phyloP scores from a whole-genome alignment of 2,113 vertebrate genomes.

The Recurvirostra avosetta region DNA sequence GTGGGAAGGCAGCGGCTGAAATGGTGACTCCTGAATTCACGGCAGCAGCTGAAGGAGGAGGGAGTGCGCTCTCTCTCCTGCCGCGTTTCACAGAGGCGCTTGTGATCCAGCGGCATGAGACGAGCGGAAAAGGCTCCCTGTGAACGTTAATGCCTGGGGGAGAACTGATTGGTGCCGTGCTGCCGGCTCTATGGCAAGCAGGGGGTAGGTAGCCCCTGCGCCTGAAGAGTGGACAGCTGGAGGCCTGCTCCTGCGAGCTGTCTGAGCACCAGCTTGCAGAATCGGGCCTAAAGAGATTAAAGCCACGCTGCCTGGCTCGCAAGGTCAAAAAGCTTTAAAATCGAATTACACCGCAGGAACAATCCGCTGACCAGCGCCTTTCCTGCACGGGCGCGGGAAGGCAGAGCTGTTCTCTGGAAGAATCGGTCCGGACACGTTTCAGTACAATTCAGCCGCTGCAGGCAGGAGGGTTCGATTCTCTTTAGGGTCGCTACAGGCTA shows the following conservation, averaged over 20 bases:
- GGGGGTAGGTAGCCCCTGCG: background rate
- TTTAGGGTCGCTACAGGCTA: background rate
- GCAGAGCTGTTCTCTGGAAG: background rate
- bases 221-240: background rate
- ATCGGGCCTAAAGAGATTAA: background rate
- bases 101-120: rapidly evolving
- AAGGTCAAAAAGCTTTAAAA: background rate
- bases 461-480: background rate
- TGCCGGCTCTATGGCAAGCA: rapidly evolving
- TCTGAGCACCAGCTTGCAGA: background rate
- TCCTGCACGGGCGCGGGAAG: background rate
- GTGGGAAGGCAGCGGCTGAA: background rate
- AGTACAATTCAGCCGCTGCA: background rate
- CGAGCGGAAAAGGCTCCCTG: background rate
- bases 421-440: rapidly evolving
- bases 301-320: background rate
- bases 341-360: background rate
- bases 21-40: background rate
- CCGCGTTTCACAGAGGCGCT: background rate
- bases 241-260: rapidly evolving
- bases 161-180: rapidly evolving
- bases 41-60: background rate
- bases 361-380: background rate
- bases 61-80: background rate
- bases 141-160: background rate